A percentile compares a stretch with the other conserved stretches of the same genome.
Evolutionary conservation across 2,888 invertebrate genomes (phyloP).

Genomic region (Dolichopus griseipennis): DNA sequence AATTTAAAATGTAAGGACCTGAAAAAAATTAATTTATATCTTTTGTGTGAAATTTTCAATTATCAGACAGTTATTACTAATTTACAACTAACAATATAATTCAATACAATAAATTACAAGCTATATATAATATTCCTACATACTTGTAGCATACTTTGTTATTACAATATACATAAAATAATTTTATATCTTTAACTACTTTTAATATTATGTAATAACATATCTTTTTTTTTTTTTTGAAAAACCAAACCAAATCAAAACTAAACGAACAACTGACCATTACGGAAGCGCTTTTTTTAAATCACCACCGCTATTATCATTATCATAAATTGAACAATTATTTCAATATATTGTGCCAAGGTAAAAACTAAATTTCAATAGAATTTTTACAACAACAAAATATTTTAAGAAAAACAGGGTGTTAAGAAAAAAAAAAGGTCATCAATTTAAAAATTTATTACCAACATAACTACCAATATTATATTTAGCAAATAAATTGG

Average conservation of each 20-base stretch:
- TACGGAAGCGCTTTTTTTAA: neutral
- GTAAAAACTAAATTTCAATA: neutral
- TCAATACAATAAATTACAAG: too few species aligned
- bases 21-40: too few species aligned
- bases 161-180: too few species aligned
- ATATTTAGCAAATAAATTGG: neutral
- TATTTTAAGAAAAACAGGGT: neutral
- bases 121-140: too few species aligned
- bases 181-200: too few species aligned
- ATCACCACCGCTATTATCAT: neutral
- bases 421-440: neutral
- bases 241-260: neutral
- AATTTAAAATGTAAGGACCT: too few species aligned
- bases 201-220: too few species aligned
- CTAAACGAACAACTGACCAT: neutral
- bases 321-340: constrained; percentile 1
- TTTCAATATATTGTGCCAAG: neutral
- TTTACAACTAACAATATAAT: too few species aligned
- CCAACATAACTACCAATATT: neutral
- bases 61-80: too few species aligned
- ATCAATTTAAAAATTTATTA: neutral
- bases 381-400: neutral
- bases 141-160: too few species aligned
- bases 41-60: too few species aligned
- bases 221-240: too few species aligned